phyloP scores from a whole-genome alignment of 2,888 invertebrate species.

The Drosophila kuntzei region DNA sequence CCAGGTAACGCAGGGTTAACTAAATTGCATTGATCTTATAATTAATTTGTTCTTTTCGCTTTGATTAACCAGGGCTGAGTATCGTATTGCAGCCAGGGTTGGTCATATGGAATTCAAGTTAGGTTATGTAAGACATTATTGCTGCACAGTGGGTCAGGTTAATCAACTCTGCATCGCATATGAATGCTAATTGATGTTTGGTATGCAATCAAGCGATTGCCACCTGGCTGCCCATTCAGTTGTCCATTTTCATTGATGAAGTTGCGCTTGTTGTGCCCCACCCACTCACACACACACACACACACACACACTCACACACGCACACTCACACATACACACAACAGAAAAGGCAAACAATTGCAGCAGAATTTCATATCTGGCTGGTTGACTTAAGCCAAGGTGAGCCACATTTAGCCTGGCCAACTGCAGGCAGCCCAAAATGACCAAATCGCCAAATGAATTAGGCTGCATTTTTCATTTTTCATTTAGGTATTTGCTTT shows the following conservation, averaged over 20 bases:
- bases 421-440: constrained; percentile 22
- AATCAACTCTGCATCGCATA: constrained; percentile 33
- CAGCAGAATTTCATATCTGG: constrained; percentile 34
- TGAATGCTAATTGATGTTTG: constrained; percentile 50
- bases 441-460: constrained; percentile 39
- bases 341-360: constrained; percentile 27
- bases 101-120: background rate
- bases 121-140: constrained; percentile 2
- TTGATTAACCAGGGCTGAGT: background rate
- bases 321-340: constrained; percentile 1
- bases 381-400: constrained; percentile 57
- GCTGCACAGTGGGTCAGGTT: constrained; percentile 33
- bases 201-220: constrained; percentile 48
- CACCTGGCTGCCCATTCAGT: constrained; percentile 69
- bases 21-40: no score
- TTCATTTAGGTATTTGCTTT: constrained; percentile 22
- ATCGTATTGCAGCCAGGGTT: background rate
- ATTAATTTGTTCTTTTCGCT: background rate
- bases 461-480: constrained; percentile 33
- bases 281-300: constrained; percentile 31
- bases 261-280: constrained; percentile 43
- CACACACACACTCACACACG: constrained; percentile 22
- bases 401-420: constrained; percentile 66
- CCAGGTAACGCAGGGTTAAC: no score
- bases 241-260: constrained; percentile 74